These are phyloP conservation scores for Galago senegalensis DNA, from an alignment of 2,797 vertebrate species.

Conservation along the genomic window DNA sequence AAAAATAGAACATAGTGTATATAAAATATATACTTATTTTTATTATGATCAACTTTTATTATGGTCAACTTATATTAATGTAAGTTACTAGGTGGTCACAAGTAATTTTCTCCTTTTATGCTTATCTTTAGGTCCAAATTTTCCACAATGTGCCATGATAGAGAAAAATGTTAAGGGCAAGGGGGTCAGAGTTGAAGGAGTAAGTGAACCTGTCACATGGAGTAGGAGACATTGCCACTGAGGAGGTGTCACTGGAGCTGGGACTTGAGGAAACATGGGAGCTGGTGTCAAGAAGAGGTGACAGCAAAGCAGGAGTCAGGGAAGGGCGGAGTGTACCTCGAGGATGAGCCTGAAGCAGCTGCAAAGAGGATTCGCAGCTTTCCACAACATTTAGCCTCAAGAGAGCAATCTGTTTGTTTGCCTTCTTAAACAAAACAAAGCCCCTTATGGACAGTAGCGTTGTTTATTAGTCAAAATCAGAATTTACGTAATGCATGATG, in stretches of 20 bases:
- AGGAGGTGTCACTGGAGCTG: not conserved
- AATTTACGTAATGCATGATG: not conserved
- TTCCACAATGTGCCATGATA: not conserved
- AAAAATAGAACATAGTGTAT: not conserved
- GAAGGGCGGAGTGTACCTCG: not conserved
- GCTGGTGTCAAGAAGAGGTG: not conserved
- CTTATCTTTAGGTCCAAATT: slow-evolving; percentile 7
- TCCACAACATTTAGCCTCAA: not conserved
- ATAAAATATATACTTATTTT: not conserved
- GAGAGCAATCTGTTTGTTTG: slow-evolving; percentile 48
- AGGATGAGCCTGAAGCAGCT: not conserved
- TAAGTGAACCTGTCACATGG: not conserved
- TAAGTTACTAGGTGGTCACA: not conserved
- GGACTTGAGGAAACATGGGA: not conserved
- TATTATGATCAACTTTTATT: too few relatives aligned
- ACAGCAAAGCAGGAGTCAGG: not conserved
- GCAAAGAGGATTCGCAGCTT: not conserved
- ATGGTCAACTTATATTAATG: not conserved
- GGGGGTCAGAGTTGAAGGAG: not conserved
- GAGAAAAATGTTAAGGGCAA: slow-evolving; percentile 6
- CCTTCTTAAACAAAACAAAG: slow-evolving; percentile 43
- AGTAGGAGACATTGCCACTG: not conserved
- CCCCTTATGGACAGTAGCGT: not conserved
- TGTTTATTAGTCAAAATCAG: slow-evolving; percentile 65
- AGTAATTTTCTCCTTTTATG: not conserved